phyloP scores from a whole-genome alignment of 2,113 vertebrate species.

The Alethe diademata region DNA sequence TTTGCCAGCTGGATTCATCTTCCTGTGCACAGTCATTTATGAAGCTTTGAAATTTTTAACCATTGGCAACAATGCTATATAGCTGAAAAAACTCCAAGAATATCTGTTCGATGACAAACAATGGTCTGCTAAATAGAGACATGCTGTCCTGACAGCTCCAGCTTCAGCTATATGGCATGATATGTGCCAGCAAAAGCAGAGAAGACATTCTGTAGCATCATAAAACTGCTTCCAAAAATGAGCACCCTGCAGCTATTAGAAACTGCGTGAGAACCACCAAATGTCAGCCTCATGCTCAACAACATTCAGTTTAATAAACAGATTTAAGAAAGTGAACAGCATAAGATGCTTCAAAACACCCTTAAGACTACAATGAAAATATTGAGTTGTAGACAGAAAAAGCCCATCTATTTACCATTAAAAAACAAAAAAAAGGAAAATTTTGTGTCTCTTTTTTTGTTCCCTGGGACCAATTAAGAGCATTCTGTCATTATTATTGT shows the following conservation, averaged over 20 bases:
- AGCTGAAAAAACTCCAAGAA: constrained; percentile 59
- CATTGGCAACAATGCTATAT: background rate
- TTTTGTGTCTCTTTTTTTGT: background rate
- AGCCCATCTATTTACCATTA: background rate
- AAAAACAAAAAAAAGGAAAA: background rate
- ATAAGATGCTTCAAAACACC: background rate
- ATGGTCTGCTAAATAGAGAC: constrained; percentile 57
- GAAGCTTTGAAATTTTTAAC: constrained; percentile 46
- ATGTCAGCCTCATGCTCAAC: constrained; percentile 31
- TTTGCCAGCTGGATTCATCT: constrained; percentile 60
- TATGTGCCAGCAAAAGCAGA: constrained; percentile 45
- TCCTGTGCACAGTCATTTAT: constrained; percentile 39
- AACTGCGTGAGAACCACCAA: constrained; percentile 33
- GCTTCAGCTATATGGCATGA: constrained; percentile 15
- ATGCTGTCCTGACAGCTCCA: constrained; percentile 36
- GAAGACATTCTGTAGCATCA: constrained; percentile 28
- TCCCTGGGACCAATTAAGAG: constrained; percentile 22
- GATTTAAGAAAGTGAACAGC: constrained; percentile 9
- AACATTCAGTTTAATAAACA: constrained; percentile 20
- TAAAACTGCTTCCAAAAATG: constrained; percentile 51
- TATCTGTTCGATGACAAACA: constrained; percentile 55
- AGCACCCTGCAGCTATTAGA: constrained; percentile 57
- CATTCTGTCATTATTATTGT: constrained; percentile 4
- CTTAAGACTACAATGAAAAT: constrained; percentile 2
- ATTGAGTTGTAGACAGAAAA: background rate